These are phyloP conservation scores for Habroteleia sp. DNA, from an alignment of 2,888 invertebrate genomes.

Conservation along the genomic window DNA sequence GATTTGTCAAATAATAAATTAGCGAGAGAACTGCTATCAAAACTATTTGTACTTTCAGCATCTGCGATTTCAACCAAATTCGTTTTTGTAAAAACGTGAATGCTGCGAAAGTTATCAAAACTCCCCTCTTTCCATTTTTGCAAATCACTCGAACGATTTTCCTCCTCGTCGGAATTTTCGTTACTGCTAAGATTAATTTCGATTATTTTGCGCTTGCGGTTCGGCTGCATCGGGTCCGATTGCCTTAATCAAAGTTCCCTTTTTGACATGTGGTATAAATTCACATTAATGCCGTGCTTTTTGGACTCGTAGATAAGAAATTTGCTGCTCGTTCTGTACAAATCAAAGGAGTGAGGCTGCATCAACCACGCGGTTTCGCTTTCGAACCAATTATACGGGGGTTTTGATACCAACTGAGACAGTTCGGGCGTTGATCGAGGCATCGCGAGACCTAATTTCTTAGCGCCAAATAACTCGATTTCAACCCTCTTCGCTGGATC, in stretches of 20 bases:
- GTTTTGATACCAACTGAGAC: slow-evolving; percentile 67
- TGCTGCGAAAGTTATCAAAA: slow-evolving; percentile 1
- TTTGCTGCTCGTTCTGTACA: slow-evolving; percentile 68
- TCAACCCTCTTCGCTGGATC: slow-evolving; percentile 67
- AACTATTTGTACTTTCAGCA: slow-evolving; percentile 41
- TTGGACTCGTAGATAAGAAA: slow-evolving; percentile 70
- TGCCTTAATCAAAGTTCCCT: slow-evolving; percentile 20
- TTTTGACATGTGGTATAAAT: slow-evolving; percentile 27
- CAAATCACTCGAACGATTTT: neutral
- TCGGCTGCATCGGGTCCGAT: slow-evolving; percentile 32
- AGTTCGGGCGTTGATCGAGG: slow-evolving; percentile 68
- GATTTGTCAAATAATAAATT: no score
- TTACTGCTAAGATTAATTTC: slow-evolving; percentile 34
- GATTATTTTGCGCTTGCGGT: slow-evolving; percentile 31
- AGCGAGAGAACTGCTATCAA: neutral
- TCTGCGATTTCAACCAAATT: slow-evolving; percentile 38
- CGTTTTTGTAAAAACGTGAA: slow-evolving; percentile 15
- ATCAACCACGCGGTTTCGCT: slow-evolving; percentile 72
- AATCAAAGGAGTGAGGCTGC: slow-evolving; percentile 71
- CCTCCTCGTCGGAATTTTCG: slow-evolving; percentile 27
- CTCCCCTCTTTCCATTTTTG: neutral
- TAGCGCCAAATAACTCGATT: slow-evolving; percentile 71
- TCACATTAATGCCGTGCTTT: slow-evolving; percentile 29
- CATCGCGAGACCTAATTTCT: slow-evolving; percentile 69
- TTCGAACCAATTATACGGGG: slow-evolving; percentile 64